A percentile compares a stretch with the other conserved stretches of the same genome.
Evolutionary conservation across 2,888 invertebrate genomes (phyloP).

Genomic region (Microctonus aethiopoides): DNA sequence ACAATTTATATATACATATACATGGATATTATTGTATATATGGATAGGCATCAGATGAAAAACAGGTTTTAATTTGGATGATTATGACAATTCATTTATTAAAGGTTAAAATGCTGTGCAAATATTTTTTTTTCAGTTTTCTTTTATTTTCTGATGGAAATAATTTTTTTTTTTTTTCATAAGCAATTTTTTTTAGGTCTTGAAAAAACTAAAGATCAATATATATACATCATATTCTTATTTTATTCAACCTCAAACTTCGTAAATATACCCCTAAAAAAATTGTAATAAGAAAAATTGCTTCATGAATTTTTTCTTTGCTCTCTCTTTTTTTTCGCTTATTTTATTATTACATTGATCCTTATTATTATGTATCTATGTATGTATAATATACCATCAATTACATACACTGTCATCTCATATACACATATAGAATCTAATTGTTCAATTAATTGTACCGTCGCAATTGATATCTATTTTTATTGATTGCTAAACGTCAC

Average conservation of each 20-base stretch:
- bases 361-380: not conserved
- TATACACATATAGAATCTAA: not conserved
- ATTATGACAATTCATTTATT: constrained; percentile 8
- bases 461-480: constrained; percentile 2
- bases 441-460: constrained; percentile 2
- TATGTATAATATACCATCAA: too few species aligned
- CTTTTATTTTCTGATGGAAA: too few species aligned
- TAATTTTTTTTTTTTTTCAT: too few species aligned
- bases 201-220: too few species aligned
- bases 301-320: too few species aligned
- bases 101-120: not conserved
- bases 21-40: not conserved
- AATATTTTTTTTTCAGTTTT: not conserved
- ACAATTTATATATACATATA: not conserved
- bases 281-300: too few species aligned
- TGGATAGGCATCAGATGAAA: not conserved
- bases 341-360: not conserved
- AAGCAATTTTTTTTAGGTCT: too few species aligned
- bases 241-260: too few species aligned
- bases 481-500: constrained; percentile 19
- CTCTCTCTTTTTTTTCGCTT: too few species aligned
- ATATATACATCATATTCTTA: too few species aligned
- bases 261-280: too few species aligned
- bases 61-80: constrained; percentile 12
- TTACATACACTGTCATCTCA: too few species aligned